Base-by-base conservation (phyloP, 2,888 invertebrate species). In the Endotricha flammealis region DNA sequence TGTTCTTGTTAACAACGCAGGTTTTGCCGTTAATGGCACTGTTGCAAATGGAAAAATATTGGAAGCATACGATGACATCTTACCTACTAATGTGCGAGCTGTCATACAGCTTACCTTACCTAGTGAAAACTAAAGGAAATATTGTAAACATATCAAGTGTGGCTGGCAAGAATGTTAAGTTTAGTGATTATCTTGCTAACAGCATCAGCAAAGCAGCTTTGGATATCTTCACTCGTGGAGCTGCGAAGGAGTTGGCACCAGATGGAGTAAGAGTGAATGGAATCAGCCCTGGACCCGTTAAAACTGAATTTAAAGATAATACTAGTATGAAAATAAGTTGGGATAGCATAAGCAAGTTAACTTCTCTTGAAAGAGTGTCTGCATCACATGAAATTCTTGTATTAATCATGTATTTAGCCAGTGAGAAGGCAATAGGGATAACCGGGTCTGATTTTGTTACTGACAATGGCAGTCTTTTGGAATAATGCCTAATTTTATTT, bases 211-310 rank as follows among this genome's bases (percentile, higher is more conserved):
- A 67, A 32, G 62, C 64, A 10, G 59, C 46, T 1, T 6, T 68
- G 1, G 47, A 49, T 9, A 53, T 59, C 35, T 71, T 70, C 12
- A 58, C 64, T 0, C 47, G 50, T 29, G 42, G 46, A 10, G 44
- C 38, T 12, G 66, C 67, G 10, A 68, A 96, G 29, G 96, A 94
- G 56, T 69, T 94, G 25, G 93, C 91, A 6, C 46, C 86, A 0
- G 90, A 90, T 60, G 89, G 91, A 45, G 92, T 96, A 0, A 87
- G 96, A 23, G 95, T 94, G 0, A 65, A 68, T 29, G 30, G 54
- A 2, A 42, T 65, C 0, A 60, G 52, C 28, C 59, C 59, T 12
- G 64, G 61, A 1, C 40, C 53, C 1, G 53, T 57, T 0, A 35
- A 22, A 1, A 64, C 96, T 1, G 45, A 57, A 93, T 48, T 77